Percentiles rank a stretch among this genome's conserved stretches.
phyloP scores from a whole-genome alignment of 2,888 invertebrate species.

The Brachyptera risi region DNA sequence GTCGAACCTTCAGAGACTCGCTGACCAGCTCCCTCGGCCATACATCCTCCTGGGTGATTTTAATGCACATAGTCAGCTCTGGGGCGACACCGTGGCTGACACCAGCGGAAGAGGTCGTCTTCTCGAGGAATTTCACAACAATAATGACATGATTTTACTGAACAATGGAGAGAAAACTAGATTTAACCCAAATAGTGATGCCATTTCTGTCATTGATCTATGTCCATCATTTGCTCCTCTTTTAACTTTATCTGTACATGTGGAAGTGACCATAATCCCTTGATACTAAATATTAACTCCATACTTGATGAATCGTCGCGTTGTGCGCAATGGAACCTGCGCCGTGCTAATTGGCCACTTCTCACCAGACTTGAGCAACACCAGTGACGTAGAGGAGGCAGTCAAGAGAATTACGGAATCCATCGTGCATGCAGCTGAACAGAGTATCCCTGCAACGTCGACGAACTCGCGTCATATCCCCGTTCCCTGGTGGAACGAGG shows the following conservation, averaged over 20 bases:
- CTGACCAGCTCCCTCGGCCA: background rate
- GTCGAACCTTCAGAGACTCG: background rate
- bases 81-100: background rate
- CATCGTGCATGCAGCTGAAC: background rate
- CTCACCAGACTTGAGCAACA: background rate
- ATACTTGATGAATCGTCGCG: background rate
- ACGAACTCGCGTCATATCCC: background rate
- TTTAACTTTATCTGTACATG: background rate
- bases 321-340: background rate
- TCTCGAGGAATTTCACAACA: background rate
- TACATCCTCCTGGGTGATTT: constrained; percentile 1
- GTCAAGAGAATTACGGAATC: background rate
- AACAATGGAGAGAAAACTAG: constrained; percentile 7
- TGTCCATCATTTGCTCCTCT: background rate
- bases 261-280: constrained; percentile 2
- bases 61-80: constrained; percentile 6
- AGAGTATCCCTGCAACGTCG: constrained; percentile 3
- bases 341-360: background rate
- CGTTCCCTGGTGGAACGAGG: constrained; percentile 10
- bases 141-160: too few relatives aligned
- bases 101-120: background rate
- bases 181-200: background rate
- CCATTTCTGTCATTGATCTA: background rate
- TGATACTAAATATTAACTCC: background rate
- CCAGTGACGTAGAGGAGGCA: background rate